Base-by-base conservation (phyloP, 2,113 vertebrate genomes). In the Anhinga anhinga region DNA sequence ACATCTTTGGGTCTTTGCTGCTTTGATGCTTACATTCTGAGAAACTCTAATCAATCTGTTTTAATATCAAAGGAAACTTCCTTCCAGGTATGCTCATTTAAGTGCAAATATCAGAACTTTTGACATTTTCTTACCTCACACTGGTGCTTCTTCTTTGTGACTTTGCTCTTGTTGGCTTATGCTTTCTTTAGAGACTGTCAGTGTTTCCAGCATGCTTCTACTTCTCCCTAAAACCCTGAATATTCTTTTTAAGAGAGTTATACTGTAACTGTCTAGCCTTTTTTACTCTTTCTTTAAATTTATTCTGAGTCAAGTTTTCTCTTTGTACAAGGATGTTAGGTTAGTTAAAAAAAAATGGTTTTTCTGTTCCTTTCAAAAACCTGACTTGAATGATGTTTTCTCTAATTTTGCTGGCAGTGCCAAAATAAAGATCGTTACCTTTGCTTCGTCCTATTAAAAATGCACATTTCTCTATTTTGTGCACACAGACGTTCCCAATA, bases 71-170 rank as follows among this genome's bases (percentile, higher is more conserved):
- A 94, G 27, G 53, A 96, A 91, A 74, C 27, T 90, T 94, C 85
- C 36, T 96, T 94, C 87, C 53, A 88, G 70, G 50, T 89, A 82
- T 81, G 49, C 80, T 96, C 79, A 86, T 94, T 92, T 90, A 78
- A 95, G 87, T 52, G 62, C 0, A 0, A 88, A 93, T 83, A 61
- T 87, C 76, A 93, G 80, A 91, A 92, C 73, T 95, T 96, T 62
- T 91, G 93, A 96, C 97, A 89, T 97, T 97, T 97, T 40, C 58
- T 82, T 94, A 67, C 61, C 77, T 91, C 66, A 40, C 5, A 23
- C 26, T 71, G 26, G 42, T 82, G 38, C 53, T 93, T 4, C 55
- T 74, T 81, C 90, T 71, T 85, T 95, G 72, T 96, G 61, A 77
- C 20, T 94, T 77, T 63, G 49, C 58, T 72, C 49, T 92, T 83